Base-by-base conservation (phyloP, 2,888 invertebrate species). In the Dione juno region DNA sequence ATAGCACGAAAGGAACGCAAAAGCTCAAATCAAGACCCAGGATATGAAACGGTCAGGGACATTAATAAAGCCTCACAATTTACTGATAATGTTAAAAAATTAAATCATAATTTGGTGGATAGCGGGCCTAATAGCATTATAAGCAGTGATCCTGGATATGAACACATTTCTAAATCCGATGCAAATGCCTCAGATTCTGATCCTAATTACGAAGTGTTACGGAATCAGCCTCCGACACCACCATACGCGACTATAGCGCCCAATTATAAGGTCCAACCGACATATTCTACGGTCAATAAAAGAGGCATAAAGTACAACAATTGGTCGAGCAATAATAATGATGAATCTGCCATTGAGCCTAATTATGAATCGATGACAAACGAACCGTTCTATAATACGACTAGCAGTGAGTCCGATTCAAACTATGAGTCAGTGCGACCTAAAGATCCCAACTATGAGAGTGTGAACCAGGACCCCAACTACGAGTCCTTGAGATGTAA, bases 191-290 rank as follows among this genome's bases (percentile, higher is more conserved):
- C 94, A 0, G 95, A 95, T 77, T 94, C 94, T 5, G 97, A 97
- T 88, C 96, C 97, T 0, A 97, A 97, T 83, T 97, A 97, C 83
- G 97, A 97, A 87, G 95, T 96, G 75, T 85, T 97, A 59, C 93
- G 95, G 73, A 94, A 94, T 28, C 94, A 94, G 76, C 93, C 90
- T 1, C 86, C 92, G 0, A 92, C 89, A 5, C 93, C 91, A 67
- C 94, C 90, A 8, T 93, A 93, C 75, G 93, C 93, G 0, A 92
- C 93, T 1, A 92, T 93, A 70, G 86, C 90, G 1, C 88, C 93
- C 0, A 86, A 87, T 73, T 93, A 88, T 76, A 90, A 88, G 83
- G 81, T 82, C 76, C 93, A 84, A 81, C 91, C 94, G 0, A 94
- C 94, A 0, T 94, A 94, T 76, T 94, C 94, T 0, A 91, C 94